Evolutionary conservation across 2,797 vertebrate species (phyloP).

Genomic region (Enteromius radiatus): DNA sequence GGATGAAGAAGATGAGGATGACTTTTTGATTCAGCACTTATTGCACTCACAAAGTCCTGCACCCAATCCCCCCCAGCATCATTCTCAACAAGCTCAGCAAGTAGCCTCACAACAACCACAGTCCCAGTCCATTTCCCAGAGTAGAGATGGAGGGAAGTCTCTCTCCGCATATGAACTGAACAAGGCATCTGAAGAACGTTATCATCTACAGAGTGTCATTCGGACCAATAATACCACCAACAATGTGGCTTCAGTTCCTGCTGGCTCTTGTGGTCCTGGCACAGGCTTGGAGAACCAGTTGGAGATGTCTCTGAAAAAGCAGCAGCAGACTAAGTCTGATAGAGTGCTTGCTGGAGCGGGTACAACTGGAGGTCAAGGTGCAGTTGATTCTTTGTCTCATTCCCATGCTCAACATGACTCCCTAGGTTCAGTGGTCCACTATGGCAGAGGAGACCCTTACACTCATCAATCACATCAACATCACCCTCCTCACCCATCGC

Average conservation of each 20-base stretch:
- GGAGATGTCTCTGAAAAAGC: conserved; percentile 84
- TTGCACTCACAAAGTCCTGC: conserved; percentile 84
- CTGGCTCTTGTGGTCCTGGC: conserved; percentile 57
- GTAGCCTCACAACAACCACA: conserved; percentile 69
- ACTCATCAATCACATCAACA: conserved; percentile 67
- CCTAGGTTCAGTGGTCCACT: conserved; percentile 73
- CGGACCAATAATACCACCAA: conserved; percentile 80
- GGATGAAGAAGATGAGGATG: conserved; percentile 77
- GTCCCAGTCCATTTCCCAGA: conserved; percentile 67
- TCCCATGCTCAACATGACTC: conserved; percentile 72
- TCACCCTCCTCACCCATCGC: conserved; percentile 70
- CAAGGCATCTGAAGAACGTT: conserved; percentile 86
- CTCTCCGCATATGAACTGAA: conserved; percentile 78
- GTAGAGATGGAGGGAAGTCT: conserved; percentile 69
- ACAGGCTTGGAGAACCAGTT: conserved; percentile 79
- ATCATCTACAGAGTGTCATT: conserved; percentile 91
- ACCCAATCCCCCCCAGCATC: conserved; percentile 73
- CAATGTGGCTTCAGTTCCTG: conserved; percentile 62
- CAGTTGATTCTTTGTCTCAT: conserved; percentile 67
- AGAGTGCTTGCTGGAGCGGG: conserved; percentile 74
- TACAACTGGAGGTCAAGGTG: conserved; percentile 69
- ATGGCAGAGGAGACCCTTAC: conserved; percentile 73
- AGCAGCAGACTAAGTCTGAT: conserved; percentile 71
- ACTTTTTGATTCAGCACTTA: conserved; percentile 90
- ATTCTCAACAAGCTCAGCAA: conserved; percentile 60